Base-by-base conservation (phyloP, 2,113 vertebrate species). In the Paedocypris sp. region DNA sequence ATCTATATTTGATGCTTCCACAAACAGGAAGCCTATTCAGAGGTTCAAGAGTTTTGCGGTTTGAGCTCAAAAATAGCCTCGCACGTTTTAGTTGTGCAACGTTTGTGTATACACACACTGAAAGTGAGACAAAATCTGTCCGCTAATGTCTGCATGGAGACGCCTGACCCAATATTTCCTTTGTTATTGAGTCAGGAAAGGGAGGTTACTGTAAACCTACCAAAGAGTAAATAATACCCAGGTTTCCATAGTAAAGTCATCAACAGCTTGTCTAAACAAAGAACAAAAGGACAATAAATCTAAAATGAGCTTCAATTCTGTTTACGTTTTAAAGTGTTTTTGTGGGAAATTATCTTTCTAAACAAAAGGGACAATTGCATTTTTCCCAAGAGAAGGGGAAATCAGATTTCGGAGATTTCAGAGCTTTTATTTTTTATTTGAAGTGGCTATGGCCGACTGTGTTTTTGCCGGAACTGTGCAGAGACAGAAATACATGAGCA, bases 191-290 rank as follows among this genome's bases (percentile, higher is more conserved):
- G 72, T 81, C 73, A 79, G 80, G 81, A 77, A 87, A 81, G 75
- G 80, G 76, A 72, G 83, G 79, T 85, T 80, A 75, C 76, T 79
- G 77, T 41, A 33, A 84, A 77, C 80, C 76, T 60, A 66, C 60
- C 70, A 79, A 66, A 79, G 68, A 82, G 88, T 88, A 89, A 87
- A 86, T 86, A 87, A 78, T 72, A 79, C 77, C 60, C 74, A 68
- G 26, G 81, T 89, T 91, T 80, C 86, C 85, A 90, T 86, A 80
- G 85, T 76, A 88, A 88, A 84, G 66, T 64, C 68, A 67, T 77
- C 88, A 89, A 90, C 84, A 67, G 70, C 33, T 12, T 1, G 33
- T 68, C 28, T 81, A 74, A 78, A 83, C 73, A 80, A 83, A 87
- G 80, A 80, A 78, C 73, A 70, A 71, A 72, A 71, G 36, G 72